These are phyloP conservation scores for Melanotaenia parkinsoni DNA, from an alignment of 2,797 vertebrate genomes.

Conservation along the genomic window DNA sequence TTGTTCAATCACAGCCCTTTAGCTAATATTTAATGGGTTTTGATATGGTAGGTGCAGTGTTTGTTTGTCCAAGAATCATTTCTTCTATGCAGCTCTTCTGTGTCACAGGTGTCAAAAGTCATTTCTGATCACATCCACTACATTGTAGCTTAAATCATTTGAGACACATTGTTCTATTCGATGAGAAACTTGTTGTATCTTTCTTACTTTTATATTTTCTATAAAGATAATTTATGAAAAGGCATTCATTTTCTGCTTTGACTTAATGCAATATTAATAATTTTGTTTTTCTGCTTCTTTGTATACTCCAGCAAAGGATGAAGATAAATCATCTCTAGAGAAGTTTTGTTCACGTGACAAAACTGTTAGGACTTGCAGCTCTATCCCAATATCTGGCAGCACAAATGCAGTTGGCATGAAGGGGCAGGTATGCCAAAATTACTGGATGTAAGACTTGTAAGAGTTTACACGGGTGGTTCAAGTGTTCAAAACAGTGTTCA, in stretches of 20 bases:
- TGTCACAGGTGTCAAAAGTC: neutral
- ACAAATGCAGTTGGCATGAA: conserved; percentile 28
- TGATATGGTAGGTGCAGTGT: neutral
- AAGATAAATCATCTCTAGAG: conserved; percentile 83
- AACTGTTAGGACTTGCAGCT: conserved; percentile 42
- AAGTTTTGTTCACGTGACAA: conserved; percentile 76
- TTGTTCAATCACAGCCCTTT: neutral
- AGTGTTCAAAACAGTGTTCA: neutral
- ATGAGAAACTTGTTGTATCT: neutral
- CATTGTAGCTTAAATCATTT: neutral
- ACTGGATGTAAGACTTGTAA: neutral
- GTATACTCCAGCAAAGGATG: conserved; percentile 74
- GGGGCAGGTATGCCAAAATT: conserved; percentile 54
- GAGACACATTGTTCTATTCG: neutral
- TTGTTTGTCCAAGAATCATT: neutral
- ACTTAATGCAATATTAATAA: neutral
- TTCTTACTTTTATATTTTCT: neutral
- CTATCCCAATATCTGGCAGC: conserved; percentile 15
- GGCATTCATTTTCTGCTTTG: neutral
- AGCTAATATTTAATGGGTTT: neutral
- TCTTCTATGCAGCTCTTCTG: neutral
- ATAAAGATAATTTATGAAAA: neutral
- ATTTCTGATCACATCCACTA: neutral
- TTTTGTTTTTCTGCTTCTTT: conserved; percentile 22
- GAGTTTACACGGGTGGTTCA: neutral